Base-by-base conservation (phyloP, 53 echinoderm and acorn worm genomes). In the Actinopyga echinites region DNA sequence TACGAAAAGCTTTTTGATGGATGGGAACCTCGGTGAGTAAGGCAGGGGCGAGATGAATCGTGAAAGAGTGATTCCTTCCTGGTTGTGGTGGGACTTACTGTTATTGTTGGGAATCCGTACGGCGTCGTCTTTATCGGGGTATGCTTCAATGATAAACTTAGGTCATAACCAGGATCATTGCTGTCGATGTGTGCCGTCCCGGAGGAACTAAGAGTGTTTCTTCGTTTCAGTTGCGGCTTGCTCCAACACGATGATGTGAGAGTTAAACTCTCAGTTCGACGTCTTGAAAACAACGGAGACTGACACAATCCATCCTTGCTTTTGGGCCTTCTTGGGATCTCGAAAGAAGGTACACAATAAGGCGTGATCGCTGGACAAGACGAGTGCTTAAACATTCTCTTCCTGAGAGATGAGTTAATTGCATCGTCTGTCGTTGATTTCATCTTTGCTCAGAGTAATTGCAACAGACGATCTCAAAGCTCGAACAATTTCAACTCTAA, bases 21-120 rank as follows among this genome's bases (percentile, higher is more conserved):
- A 9, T 22, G 30, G 40, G 8, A 49, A 21, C 42, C 22, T 19
- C 28, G 33, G 23, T 52, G 56, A 8, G 21, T 11, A 29, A 30
- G 13, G 28, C 28, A 9, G 30, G 55, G 9, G 20, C 30, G 77
- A 20, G 56, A 12, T 10, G 19, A 32, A 13, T 77, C 77, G 64
- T 85, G 83, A 32, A 88, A 85, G n/a, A 88, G 26, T 0, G 92
- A 92, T 37, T 92, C 92, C 25, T 85, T 92, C 56, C 83, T 82
- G 26, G 69, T 74, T 30, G 92, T 92, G 11, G 21, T 83, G 6
- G 92, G 83, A n/a, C 65, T 68, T 2, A 63, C 35, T 8, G 69
- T 49, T 38, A 92, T 81, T 32, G 62, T 82, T 1, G 85, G 61
- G 57, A 92, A 92, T 21, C 89, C 89, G 42, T 92, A 89, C 1